These are phyloP conservation scores for Lasioglossum villosulum DNA, from an alignment of 2,888 invertebrate species.

Conservation along the genomic window DNA sequence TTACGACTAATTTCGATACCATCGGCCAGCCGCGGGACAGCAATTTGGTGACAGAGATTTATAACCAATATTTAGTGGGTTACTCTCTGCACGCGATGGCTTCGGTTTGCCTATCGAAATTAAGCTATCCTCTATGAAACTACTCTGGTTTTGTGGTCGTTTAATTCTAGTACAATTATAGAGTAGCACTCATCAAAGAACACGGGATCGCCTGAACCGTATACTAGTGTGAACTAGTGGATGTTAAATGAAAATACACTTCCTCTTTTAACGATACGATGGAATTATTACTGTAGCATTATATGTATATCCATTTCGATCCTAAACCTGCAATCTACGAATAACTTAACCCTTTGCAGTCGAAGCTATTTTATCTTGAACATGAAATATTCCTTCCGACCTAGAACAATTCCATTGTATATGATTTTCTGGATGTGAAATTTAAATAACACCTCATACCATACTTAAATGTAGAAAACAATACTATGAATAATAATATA, in stretches of 20 bases:
- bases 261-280: neutral
- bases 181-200: neutral
- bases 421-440: no score
- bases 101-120: neutral
- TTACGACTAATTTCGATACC: slow-evolving; percentile 10
- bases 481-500: no score
- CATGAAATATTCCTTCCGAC: no score
- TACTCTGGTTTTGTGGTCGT: neutral
- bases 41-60: slow-evolving; percentile 9
- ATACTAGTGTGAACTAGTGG: neutral
- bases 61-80: slow-evolving; percentile 8
- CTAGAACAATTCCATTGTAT: no score
- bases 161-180: neutral
- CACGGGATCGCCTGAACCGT: neutral
- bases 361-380: no score
- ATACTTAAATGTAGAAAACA: no score
- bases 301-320: no score
- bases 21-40: slow-evolving; percentile 11
- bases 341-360: no score
- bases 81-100: neutral
- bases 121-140: neutral
- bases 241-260: neutral
- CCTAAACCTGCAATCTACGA: no score
- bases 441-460: no score
- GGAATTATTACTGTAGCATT: no score